phyloP scores from a whole-genome alignment of 37 sponge, comb jelly and placozoan genomes.

The Spongilla lacustris region DNA sequence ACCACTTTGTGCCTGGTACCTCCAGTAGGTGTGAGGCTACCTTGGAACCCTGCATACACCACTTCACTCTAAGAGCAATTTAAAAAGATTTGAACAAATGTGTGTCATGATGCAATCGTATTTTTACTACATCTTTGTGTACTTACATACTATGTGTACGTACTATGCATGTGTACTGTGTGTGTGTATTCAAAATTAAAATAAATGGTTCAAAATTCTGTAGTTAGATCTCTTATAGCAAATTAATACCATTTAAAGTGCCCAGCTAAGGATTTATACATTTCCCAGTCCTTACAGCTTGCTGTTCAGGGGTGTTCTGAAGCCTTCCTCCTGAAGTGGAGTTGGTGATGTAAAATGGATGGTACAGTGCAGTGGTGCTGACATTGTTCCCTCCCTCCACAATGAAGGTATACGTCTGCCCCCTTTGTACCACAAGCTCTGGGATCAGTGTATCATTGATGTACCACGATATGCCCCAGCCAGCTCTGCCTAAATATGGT shows the following conservation, averaged over 20 bases:
- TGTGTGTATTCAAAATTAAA: no score
- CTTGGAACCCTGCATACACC: constrained; percentile 63
- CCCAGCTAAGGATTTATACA: no score
- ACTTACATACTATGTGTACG: background rate
- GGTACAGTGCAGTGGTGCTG: constrained; percentile 36
- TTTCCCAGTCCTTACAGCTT: constrained; percentile 8
- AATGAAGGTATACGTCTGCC: constrained; percentile 66
- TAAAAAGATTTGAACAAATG: no score
- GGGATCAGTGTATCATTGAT: constrained; percentile 69
- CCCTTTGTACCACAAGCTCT: constrained; percentile 55
- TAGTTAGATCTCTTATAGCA: no score
- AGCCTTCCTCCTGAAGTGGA: constrained; percentile 39
- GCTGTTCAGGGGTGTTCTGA: background rate
- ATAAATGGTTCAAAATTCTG: no score
- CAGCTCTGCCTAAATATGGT: constrained; percentile 33
- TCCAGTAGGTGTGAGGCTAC: constrained; percentile 5
- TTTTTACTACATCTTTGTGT: background rate
- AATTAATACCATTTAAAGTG: no score
- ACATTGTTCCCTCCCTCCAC: constrained; percentile 55
- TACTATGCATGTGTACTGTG: no score
- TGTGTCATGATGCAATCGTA: no score
- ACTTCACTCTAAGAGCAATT: constrained; percentile 20
- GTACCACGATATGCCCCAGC: constrained; percentile 85
- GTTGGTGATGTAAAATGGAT: constrained; percentile 84
- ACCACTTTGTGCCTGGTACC: background rate